Conservation (phyloP, 2,113 vertebrate species). For the Muntiacus muntjak region DNA sequence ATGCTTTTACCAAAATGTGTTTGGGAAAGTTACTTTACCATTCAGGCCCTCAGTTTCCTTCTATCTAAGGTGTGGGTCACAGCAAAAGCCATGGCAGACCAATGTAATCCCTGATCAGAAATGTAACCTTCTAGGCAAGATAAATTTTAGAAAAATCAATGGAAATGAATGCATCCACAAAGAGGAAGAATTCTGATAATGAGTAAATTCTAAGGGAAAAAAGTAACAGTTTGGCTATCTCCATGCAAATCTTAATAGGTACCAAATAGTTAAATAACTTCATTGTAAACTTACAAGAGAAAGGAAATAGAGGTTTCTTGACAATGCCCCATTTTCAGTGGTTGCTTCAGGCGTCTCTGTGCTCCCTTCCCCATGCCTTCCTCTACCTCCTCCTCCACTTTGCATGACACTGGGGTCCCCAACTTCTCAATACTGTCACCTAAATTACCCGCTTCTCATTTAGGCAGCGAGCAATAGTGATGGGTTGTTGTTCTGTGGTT, state of each 20-base stretch:
- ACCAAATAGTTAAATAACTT: not conserved
- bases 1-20: not conserved
- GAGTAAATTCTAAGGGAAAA: not conserved
- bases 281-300: not conserved
- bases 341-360: not conserved
- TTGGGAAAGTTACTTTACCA: not conserved
- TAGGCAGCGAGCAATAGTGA: not conserved
- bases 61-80: not conserved
- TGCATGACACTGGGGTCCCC: not conserved
- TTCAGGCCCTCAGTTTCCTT: not conserved
- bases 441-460: constrained; percentile 32
- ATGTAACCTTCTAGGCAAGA: not conserved
- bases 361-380: too few species aligned
- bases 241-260: not conserved
- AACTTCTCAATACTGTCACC: constrained; percentile 1
- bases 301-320: constrained; percentile 3
- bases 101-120: not conserved
- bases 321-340: not conserved
- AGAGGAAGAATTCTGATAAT: not conserved
- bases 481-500: constrained; percentile 30
- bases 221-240: not conserved
- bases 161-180: not conserved
- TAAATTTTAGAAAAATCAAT: not conserved
- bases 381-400: not conserved
- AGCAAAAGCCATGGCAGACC: not conserved